These are phyloP conservation scores for Silurus asotus DNA, from an alignment of 2,113 vertebrate genomes.

Conservation along the genomic window DNA sequence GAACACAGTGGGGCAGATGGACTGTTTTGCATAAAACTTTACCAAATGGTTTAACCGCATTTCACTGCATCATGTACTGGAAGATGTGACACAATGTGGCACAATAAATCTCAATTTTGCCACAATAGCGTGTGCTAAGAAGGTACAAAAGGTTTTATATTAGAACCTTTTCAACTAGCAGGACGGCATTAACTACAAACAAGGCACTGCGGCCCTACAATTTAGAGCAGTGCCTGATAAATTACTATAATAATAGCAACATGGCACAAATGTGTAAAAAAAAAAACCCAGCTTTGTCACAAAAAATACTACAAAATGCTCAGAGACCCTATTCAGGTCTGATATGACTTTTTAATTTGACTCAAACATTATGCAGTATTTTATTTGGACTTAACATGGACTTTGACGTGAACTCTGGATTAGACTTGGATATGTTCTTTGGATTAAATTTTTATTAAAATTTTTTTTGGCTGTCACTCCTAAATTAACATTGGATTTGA, in stretches of 20 bases:
- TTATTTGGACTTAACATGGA: no score
- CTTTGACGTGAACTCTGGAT: not conserved
- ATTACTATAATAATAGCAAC: not conserved
- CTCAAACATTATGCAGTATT: no score
- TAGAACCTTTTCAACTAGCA: not conserved
- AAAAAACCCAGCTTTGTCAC: not conserved
- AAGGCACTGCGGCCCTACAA: not conserved
- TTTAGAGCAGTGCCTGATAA: not conserved
- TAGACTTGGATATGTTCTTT: not conserved
- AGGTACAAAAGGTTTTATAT: not conserved
- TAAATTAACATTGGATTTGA: not conserved
- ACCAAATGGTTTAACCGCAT: not conserved
- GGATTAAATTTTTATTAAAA: no score
- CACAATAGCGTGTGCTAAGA: not conserved
- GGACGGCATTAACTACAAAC: not conserved
- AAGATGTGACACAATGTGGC: no score
- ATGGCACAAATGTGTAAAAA: not conserved
- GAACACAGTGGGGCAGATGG: not conserved
- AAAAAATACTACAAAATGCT: not conserved
- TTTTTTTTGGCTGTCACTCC: no score
- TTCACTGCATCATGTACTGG: not conserved
- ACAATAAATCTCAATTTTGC: not conserved
- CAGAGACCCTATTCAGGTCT: not conserved
- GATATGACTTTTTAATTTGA: not conserved
- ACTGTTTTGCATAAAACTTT: not conserved